Evolutionary conservation across 2,797 vertebrate species (phyloP), one percentile per base, ranked within the genome.

Genomic region (Alosa sapidissima): DNA sequence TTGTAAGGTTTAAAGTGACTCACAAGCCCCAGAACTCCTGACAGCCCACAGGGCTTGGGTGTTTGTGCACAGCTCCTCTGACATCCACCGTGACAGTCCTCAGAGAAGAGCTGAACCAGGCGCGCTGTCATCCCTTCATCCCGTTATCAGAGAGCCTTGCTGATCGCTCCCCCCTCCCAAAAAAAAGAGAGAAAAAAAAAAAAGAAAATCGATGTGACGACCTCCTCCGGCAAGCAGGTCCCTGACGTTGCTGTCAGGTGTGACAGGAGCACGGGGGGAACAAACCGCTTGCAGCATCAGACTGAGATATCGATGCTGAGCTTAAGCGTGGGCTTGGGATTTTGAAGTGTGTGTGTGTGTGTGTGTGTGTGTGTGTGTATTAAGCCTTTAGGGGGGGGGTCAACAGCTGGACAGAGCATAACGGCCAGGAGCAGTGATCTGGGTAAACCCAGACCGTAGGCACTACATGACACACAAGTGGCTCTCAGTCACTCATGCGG

Each of bases 131-230:
- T 36, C 28, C 13, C 11, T 33, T 72, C 65, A 72, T 41, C 28
- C 65, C 10, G 65, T 33, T 72, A 72, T 72, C 33, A 14, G 16
- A 19, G 14, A 41, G 33, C 33, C 68, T 41, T 16, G 65, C 65
- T 72, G 65, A 72, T 72, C 65, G 28, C 24, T 72, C 33, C 28
- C 11, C 65, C 28, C 2, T 28, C 28, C 28, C 28, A 28, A 68
- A 28, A 33, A 81, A 72, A 88, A 87, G 58, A 81, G 83, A 62
- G n/a, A 24, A 75, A 75, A 87, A 13, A 24, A 85, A 86, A 85
- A 33, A 36, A 41, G 33, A 75, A 87, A 87, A 88, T 85, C 83
- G 54, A 85, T 84, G 84, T 82, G 81, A 86, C 54, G 86, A 85
- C 84, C 83, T 84, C 82, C 82, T 81, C 36, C 19, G 6, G 48